Base-by-base conservation (phyloP, 2,797 vertebrate genomes). In the Melanotaenia maccullochi region DNA sequence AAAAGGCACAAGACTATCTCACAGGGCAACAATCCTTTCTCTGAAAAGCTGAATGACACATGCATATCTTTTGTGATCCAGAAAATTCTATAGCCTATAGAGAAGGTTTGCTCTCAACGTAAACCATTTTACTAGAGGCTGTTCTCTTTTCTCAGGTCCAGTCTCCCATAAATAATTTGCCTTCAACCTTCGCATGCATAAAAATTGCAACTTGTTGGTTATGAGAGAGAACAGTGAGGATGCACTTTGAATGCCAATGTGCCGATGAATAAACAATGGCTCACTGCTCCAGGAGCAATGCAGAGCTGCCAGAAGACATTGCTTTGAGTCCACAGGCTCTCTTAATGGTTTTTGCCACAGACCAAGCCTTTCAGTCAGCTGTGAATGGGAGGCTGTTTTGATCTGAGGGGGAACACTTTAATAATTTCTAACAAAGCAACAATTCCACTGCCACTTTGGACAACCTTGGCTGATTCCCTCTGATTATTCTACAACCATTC, bases 191-290 rank as follows among this genome's bases (percentile, higher is more conserved):
- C 92, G 91, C 88, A 88, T 91, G 91, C 90, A 93, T 93, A 90
- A 93, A 93, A 95, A 94, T 93, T 89, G 91, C 92, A 94, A 93
- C 90, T 92, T 92, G 90, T 91, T 93, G 91, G 87, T 94, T 93
- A 93, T 92, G 90, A 92, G 90, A 91, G 86, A 86, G 88, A 89
- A 91, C 87, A 87, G 90, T 87, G 89, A 87, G 87, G 88, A 86
- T 89, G 87, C 91, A 83, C 83, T 90, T 87, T 90, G 93, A 94
- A 94, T 94, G 90, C 90, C 92, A 94, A 94, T 94, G 89, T 52
- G 78, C 60, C 79, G 69, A 93, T 94, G 92, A 94, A 94, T 93
- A 93, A 93, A 93, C 91, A 93, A 93, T 93, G 92, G 84, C 80
- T 88, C 63, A 24, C 68, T 87, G 92, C 88, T 91, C 85, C 81